Base-by-base conservation (phyloP, 2,797 vertebrate species). In the Melanotaenia pygmaea region DNA sequence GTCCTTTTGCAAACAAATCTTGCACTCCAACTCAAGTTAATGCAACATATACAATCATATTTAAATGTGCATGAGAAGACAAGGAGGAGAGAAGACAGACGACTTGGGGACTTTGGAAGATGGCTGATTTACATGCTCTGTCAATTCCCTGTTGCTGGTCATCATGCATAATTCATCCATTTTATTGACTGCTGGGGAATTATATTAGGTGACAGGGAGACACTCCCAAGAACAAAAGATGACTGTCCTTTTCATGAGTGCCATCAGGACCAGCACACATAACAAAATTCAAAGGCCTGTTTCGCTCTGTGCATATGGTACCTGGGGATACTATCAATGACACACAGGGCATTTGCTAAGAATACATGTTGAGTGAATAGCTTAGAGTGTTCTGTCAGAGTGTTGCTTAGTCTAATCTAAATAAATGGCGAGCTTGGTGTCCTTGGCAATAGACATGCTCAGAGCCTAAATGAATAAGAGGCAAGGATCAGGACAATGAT, bases 131-230 rank as follows among this genome's bases (percentile, higher is more conserved):
- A 89, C 91, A 94, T 91, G 88, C 89, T 82, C 86, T 83, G 86
- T 86, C 91, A 83, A 91, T 91, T 78, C 85, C 64, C 82, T 34
- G 72, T 84, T 79, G 88, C 88, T 67, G 72, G 81, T 65, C 74
- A 51, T 71, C 82, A 91, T 94, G 86, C 86, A 93, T 92, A 90
- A 94, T 93, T 93, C 92, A 93, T 92, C 84, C 74, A 4, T 81
- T 87, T 92, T 90, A 93, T 91, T 92, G 91, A 93, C 88, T 91
- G 73, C 83, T 76, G 66, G 76, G 72, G 86, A 86, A 93, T 93
- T 91, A 83, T 93, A 91, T 93, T 91, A 91, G 87, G 85, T 70
- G 85, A 92, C 74, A 64, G 86, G 89, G 71, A 72, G 89, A 92
- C 84, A 82, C 82, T 86, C 70, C 54, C n/a, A 37, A 81, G 86